Percentiles rank a stretch among this genome's conserved stretches.
These are phyloP conservation scores for Garrulus glandarius DNA, from an alignment of 2,797 vertebrate species.

Conservation along the genomic window DNA sequence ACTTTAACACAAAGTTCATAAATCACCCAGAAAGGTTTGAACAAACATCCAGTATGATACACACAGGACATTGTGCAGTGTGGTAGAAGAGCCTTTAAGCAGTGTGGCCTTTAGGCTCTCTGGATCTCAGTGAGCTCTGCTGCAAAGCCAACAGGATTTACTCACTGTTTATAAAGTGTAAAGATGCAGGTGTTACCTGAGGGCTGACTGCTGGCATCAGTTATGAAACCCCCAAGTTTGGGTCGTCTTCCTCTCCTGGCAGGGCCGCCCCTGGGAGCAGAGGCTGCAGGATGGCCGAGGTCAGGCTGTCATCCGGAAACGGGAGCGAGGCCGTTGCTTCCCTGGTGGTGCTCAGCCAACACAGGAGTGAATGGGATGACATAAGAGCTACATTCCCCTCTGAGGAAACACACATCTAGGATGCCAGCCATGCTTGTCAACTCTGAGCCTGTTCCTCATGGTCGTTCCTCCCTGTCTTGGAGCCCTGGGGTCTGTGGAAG, in stretches of 20 bases:
- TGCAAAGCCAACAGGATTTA: background rate
- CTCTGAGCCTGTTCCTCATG: background rate
- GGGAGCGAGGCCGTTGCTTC: background rate
- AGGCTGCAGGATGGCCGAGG: background rate
- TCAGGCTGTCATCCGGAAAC: accelerated
- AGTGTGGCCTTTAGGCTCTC: background rate
- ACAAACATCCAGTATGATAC: background rate
- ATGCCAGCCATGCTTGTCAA: background rate
- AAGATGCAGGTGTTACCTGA: background rate
- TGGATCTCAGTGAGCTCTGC: background rate
- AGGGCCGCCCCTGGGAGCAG: background rate
- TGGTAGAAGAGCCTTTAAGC: background rate
- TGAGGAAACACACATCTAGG: background rate
- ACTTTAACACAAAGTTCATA: background rate
- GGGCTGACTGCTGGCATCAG: background rate
- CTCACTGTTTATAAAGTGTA: background rate
- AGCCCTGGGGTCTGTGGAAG: background rate
- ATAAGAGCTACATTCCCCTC: background rate
- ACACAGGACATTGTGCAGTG: background rate
- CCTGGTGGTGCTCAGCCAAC: background rate
- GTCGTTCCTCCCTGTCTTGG: background rate
- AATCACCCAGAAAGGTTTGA: background rate
- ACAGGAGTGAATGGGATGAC: background rate
- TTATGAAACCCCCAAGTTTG: background rate
- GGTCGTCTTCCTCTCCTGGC: background rate